Conservation (phyloP, 2,888 invertebrate genomes). For the Myopa tessellatipennis region DNA sequence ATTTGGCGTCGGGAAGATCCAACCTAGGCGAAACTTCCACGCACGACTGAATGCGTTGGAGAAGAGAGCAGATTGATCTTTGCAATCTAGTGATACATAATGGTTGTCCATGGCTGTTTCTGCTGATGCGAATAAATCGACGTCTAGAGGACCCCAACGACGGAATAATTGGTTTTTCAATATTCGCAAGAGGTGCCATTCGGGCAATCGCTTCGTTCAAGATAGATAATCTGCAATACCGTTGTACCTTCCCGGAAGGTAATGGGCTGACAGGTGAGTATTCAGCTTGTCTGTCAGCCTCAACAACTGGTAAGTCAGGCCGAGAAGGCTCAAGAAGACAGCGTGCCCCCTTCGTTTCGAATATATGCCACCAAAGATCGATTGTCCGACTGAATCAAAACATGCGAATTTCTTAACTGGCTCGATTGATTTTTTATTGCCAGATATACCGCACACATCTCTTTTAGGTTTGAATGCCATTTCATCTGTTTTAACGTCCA, state of each 20-base stretch:
- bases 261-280: constrained; percentile 35
- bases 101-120: constrained; percentile 33
- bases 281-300: constrained; percentile 32
- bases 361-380: too few species aligned
- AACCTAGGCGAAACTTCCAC: too few species aligned
- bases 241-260: constrained; percentile 41
- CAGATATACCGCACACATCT: not conserved
- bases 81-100: constrained; percentile 26
- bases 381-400: too few species aligned
- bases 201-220: constrained; percentile 18
- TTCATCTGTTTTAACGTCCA: not conserved
- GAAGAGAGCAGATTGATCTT: constrained; percentile 37
- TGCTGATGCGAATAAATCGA: constrained; percentile 41
- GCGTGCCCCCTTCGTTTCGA: not conserved
- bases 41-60: constrained; percentile 29
- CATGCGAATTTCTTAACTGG: too few species aligned
- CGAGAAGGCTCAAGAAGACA: not conserved
- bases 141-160: constrained; percentile 38
- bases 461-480: not conserved
- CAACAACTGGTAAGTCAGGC: constrained; percentile 1
- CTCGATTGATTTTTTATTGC: not conserved
- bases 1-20: constrained; percentile 11
- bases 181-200: constrained; percentile 29
- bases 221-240: constrained; percentile 37
- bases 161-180: constrained; percentile 33